Evolutionary conservation across 2,888 invertebrate species (phyloP), one percentile per base, ranked within the genome.

Genomic region (Hypomecis atomaria): DNA sequence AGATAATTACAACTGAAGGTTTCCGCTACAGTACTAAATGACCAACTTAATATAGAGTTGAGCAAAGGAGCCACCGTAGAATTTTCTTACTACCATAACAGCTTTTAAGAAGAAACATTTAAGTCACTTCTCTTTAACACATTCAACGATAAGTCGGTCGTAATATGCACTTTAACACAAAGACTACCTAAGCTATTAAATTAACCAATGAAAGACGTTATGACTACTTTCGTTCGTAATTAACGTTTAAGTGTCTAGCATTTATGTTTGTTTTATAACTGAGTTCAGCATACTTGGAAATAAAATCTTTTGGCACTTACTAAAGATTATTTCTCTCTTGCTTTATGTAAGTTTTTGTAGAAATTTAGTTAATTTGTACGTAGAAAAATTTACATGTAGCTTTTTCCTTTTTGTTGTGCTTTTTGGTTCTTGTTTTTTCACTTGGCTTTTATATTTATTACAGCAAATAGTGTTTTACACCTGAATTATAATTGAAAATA

Each of bases 151-250:
- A 23, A 23, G 23, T 23, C 3, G 23, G 23, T 23, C 23, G 1
- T 3, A 23, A 23, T 23, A 3, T 23, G 23, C 23, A 23, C 23
- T 23, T 23, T 23, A 23, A 23, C 23, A 23, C 23, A 23, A 23
- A 23, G 23, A 23, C 23, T 23, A 23, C 23, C 23, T 23, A 23
- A 80, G 81, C 83, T 76, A 83, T 82, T 72, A 79, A 79, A 76
- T 52, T 53, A 61, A 71, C 70, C 72, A 78, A 82, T 83, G 81
- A 86, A 82, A 82, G 76, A 74, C 75, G 76, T 83, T 77, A 80
- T 70, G 72, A n/a, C 69, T 69, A 75, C 75, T 78, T 72, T 76
- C 71, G 75, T 81, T 79, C 78, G 79, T 82, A 83, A 84, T 83
- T 81, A 79, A 79, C 75, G 77, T 75, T 69, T 75, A 67, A 72